Evolutionary conservation across 2,888 invertebrate genomes (phyloP).

Genomic region (Cerastis leucographa): DNA sequence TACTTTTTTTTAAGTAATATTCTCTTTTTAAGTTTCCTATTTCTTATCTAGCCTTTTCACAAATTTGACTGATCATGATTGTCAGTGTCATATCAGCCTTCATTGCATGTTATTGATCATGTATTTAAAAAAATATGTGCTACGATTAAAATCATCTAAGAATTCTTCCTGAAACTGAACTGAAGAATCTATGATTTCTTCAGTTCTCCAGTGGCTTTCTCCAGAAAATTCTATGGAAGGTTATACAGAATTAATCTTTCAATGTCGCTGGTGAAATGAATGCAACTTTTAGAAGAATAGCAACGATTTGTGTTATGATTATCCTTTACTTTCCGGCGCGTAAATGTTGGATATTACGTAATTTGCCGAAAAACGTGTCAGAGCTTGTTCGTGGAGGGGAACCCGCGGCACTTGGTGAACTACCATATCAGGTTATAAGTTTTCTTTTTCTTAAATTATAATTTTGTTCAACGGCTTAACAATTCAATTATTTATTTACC

Average conservation of each 20-base stretch:
- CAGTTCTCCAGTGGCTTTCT: neutral
- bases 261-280: conserved; percentile 36
- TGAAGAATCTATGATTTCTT: neutral
- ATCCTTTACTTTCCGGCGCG: conserved; percentile 25
- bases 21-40: too few relatives aligned
- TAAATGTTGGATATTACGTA: conserved; percentile 3
- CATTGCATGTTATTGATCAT: neutral
- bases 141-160: neutral
- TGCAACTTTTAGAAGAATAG: conserved; percentile 10
- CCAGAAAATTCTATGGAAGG: neutral
- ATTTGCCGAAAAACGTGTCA: neutral
- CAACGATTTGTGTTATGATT: conserved; percentile 16
- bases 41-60: neutral
- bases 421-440: conserved; percentile 79
- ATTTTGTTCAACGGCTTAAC: too few relatives aligned
- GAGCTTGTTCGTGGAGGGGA: conserved; percentile 61
- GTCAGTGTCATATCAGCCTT: neutral
- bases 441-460: neutral
- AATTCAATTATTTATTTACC: too few relatives aligned
- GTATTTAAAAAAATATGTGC: neutral
- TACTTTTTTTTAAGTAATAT: neutral
- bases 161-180: neutral
- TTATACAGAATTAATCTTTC: neutral
- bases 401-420: conserved; percentile 75
- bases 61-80: neutral